Base-by-base conservation (phyloP, 1,140 invertebrate species). In the Pogonognathellus flavescens region DNA sequence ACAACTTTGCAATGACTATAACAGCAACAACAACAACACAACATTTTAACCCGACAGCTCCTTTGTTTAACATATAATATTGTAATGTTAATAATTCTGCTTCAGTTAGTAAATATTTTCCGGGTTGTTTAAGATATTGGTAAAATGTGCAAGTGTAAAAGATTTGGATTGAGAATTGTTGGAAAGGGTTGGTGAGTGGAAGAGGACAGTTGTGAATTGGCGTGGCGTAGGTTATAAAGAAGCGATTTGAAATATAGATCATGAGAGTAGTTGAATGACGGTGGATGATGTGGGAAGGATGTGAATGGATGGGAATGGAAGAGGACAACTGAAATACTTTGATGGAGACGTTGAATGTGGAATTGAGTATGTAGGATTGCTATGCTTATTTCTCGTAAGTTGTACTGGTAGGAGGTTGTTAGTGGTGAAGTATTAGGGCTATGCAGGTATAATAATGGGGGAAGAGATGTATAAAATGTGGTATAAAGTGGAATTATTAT, bases 231-330 rank as follows among this genome's bases (percentile, higher is more conserved):
- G 1, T 41, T 41, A 41, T 41, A 41, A 41, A 41, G 31, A 55
- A 22, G 57, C 41, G 81, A 62, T 60, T 41, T 82, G 55, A 82
- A 82, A 82, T 82, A 82, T 82, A 82, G 52, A 84, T 66, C 83
- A 66, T 72, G 83, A 84, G 70, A 70, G 59, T 59, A 70, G 60
- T 66, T 84, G 83, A 82, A 60, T 59, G 81, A 82, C 60, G 81
- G 52, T 60, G 70, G 70, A 41, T 84, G 59, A n/a, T 72, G 83
- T 62, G 82, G 53, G 41, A 25, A n/a, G 62, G 60, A 84, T 57
- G 53, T 81, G 50, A 20, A 50, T 22, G 20, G 53, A 55, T 31
- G 50, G 18, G 8, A 22, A 49, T 57, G 31, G 53, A 41, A 41
- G 31, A 41, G 31, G 53, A 57, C 53, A 81, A 57, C 10, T 55